Base-by-base conservation (phyloP, 2,797 vertebrate species). In the Threskiornis aethiopicus region DNA sequence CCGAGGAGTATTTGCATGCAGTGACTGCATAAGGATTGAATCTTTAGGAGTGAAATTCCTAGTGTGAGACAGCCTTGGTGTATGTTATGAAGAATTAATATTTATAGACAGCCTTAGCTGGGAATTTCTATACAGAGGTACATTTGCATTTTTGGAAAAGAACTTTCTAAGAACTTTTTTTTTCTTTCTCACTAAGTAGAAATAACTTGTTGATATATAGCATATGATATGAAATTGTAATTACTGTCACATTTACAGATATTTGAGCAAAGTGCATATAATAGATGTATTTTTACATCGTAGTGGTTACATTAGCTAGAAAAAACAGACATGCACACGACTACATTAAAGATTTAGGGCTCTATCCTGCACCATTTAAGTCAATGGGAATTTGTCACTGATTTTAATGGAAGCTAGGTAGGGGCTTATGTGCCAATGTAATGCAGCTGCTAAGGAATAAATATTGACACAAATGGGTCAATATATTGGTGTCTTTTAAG, bases 401-500 rank as follows among this genome's bases (percentile, higher is more conserved):
- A 95, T 95, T 96, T 94, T 95, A 96, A 94, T 89, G 84, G 80
- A 82, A 94, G 59, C 37, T 66, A 64, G 62, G 69, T 47, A 75
- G 51, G n/a, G 58, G 55, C 52, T 90, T 84, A 79, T 52, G 70
- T 83, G 70, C 47, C 12, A 41, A 80, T 73, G 70, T 70, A 96
- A 79, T 84, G 90, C 25, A 92, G 64, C 78, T 71, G 64, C 52
- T 93, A 84, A 90, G 37, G 77, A 96, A 94, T 91, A 94, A 93
- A 93, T 93, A 96, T 93, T 3, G 86, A 97, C 88, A 92, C 12
- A 79, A 72, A 55, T 59, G 28, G 59, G 51, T 97, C 96, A 93
- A 95, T 96, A 96, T 90, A 95, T 86, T 84, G 87, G 91, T 97
- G 88, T 80, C 69, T 91, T 97, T 93, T 79, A 94, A 94, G 83